Evolutionary conservation across 2,888 invertebrate species (phyloP), one percentile per base, ranked within the genome.

Genomic region (Azorinus chamasolen): DNA sequence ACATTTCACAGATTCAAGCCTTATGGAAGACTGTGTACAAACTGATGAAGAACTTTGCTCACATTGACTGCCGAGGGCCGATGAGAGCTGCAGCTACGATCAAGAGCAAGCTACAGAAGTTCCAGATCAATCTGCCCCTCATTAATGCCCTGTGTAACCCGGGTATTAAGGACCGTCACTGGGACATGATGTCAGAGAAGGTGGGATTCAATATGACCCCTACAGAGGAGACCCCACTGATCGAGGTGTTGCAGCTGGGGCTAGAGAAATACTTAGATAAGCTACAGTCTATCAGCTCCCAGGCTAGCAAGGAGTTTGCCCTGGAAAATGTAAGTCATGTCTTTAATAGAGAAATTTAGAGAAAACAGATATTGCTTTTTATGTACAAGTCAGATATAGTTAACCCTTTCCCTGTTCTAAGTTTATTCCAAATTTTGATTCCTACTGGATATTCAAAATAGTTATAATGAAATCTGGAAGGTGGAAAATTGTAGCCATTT

Each of bases 11-110:
- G 59, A 46, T 59, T 8, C 91, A 92, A 81, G 86, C 80, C 24
- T 72, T 93, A 51, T 93, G 93, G 93, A 88, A 88, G 72, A 92
- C 91, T n/a, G 92, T 92, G 25, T 93, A 93, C 87, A 91, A 91
- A 64, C 77, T 93, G 83, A 92, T 91, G 25, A 92, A 92, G 84
- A 83, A 89, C 61, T 93, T 93, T 68, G 83, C 83, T 25, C 91
- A 91, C 73, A 90, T 91, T 10, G 91, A 92, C 64, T 89, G 83
- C 69, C 87, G 89, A 58, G 92, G 92, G 1, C 92, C 92, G 4
- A 83, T 92, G 83, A 84, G 89, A 54, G 92, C 91, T 14, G 87
- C 93, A 0, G 83, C 87, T 5, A 91, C 90, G 16, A 92, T 93
- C 71, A 93, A 93, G 72, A 87, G 88, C 27, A 91, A 90, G 57